Base-by-base conservation (phyloP, 2,797 vertebrate species). In the Iguana delicatissima region DNA sequence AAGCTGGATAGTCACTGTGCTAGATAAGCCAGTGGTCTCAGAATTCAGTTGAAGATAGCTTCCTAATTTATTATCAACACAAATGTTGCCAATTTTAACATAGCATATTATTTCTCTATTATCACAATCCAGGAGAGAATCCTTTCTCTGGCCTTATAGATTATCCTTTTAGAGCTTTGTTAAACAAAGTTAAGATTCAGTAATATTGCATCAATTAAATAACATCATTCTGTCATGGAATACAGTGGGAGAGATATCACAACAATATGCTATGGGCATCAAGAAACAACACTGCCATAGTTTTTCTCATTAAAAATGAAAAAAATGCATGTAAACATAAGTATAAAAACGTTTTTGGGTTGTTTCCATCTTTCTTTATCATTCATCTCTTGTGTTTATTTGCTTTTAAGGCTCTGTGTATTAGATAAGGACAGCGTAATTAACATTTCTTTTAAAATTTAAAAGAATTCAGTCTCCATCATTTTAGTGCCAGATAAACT, bases 81-180 rank as follows among this genome's bases (percentile, higher is more conserved):
- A 79, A 79, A 50, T 4, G 38, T 95, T 94, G 94, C 95, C 95
- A 96, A 92, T 91, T 96, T 96, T 93, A 94, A 93, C 87, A 96
- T 90, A 91, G 89, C 91, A 92, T 96, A 95, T 96, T 95, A 90
- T 57, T 89, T 92, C 90, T 92, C 1, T 91, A 92, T 94, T 95
- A 91, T 91, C 79, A 22, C 92, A 95, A 80, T 95, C 90, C 90
- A 91, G 88, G 76, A 29, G 35, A 94, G 93, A 93, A 95, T 14
- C 57, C 12, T 96, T 96, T 93, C 76, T 92, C 18, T n/a, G 89
- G 88, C 92, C 10, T 93, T 96, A 91, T 1, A 91, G 62, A 55
- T 95, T 96, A 96, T 95, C 93, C 83, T 80, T 92, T 92, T 92
- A 92, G 86, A 93, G 93, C 93, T 87, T 90, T 91, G 73, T 94